A percentile compares a stretch with the other conserved stretches of the same genome.
Evolutionary conservation across 2,797 vertebrate genomes (phyloP).

Genomic region (Clarias fuscus): DNA sequence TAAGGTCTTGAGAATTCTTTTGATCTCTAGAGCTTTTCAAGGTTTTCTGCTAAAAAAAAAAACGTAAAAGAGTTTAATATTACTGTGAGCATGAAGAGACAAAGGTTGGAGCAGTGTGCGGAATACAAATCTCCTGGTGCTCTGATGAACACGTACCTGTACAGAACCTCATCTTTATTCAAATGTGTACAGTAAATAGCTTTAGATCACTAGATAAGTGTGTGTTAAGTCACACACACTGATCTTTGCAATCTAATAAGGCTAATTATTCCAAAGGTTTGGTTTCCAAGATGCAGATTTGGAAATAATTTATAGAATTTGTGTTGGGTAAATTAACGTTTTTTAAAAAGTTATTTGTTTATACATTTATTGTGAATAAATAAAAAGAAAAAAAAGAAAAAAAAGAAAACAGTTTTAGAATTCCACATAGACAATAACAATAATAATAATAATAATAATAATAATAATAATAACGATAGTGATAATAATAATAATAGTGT

Average conservation of each 20-base stretch:
- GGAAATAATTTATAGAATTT: background rate
- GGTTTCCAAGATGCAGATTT: background rate
- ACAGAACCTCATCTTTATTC: background rate
- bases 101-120: background rate
- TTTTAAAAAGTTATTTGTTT: background rate
- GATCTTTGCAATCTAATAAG: background rate
- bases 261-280: background rate
- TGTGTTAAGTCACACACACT: too few species aligned
- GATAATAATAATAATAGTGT: too few species aligned
- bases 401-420: too few species aligned
- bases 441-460: too few species aligned
- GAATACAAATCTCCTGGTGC: background rate
- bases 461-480: too few species aligned
- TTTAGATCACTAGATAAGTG: too few species aligned
- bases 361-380: too few species aligned
- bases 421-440: background rate
- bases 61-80: background rate
- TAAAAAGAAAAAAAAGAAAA: too few species aligned
- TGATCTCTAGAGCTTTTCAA: background rate
- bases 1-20: background rate
- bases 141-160: background rate
- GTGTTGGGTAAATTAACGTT: background rate
- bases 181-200: background rate
- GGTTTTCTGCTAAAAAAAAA: background rate
- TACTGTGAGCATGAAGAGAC: background rate